Conservation (phyloP, 2,888 invertebrate species). For the Coleophora deauratella region DNA sequence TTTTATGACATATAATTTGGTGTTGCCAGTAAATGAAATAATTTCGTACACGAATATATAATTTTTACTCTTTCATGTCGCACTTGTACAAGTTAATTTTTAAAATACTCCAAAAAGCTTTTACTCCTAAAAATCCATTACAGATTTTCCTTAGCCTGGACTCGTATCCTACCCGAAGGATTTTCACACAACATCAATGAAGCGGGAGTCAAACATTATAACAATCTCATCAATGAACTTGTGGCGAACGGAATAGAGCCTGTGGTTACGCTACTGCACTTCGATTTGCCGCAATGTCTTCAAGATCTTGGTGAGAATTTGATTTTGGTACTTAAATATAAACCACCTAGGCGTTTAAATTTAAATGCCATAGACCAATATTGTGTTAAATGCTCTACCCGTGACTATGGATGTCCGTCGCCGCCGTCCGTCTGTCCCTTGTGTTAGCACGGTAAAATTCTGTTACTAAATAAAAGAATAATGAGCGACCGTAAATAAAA, state of each 20-base stretch:
- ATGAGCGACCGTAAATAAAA: too few species aligned
- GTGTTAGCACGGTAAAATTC: too few species aligned
- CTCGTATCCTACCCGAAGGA: constrained; percentile 58
- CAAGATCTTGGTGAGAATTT: constrained; percentile 25
- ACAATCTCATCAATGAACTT: constrained; percentile 64
- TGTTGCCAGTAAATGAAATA: not conserved
- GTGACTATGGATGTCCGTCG: not conserved
- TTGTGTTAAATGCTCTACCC: not conserved
- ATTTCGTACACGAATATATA: too few species aligned
- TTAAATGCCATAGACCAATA: not conserved
- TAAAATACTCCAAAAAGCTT: too few species aligned
- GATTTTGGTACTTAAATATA: not conserved
- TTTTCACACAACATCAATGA: constrained; percentile 52
- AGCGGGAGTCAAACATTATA: constrained; percentile 69
- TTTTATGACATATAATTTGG: not conserved
- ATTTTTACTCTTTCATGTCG: too few species aligned
- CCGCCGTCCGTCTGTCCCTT: not conserved
- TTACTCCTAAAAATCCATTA: too few species aligned
- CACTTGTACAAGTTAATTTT: too few species aligned
- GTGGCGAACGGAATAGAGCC: constrained; percentile 67
- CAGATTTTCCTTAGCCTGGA: constrained; percentile 78
- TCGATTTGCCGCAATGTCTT: constrained; percentile 47
- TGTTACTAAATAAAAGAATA: too few species aligned
- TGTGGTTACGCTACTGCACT: constrained; percentile 56
- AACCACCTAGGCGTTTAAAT: not conserved